phyloP scores from a whole-genome alignment of 2,797 vertebrate species.

The Adelosebastes latens region DNA sequence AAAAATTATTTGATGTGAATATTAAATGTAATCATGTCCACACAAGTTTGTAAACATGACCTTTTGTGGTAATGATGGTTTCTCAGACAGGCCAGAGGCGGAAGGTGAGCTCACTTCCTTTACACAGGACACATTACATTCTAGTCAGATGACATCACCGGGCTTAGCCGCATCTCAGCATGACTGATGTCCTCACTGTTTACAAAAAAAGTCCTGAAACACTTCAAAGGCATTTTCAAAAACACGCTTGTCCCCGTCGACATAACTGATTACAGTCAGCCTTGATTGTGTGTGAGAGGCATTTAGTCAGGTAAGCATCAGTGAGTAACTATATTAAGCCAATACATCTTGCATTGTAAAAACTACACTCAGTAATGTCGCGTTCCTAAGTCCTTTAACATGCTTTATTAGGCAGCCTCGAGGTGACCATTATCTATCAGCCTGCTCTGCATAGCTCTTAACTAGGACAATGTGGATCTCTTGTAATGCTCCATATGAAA shows the following conservation, averaged over 20 bases:
- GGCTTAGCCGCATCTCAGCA: constrained; percentile 40
- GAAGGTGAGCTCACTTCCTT: constrained; percentile 60
- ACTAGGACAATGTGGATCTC: constrained; percentile 81
- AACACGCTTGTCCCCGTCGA: constrained; percentile 57
- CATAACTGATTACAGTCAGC: constrained; percentile 90
- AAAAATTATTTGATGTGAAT: not conserved
- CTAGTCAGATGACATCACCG: constrained; percentile 67
- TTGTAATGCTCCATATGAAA: constrained; percentile 85
- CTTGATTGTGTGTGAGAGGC: constrained; percentile 91
- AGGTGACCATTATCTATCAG: constrained; percentile 97
- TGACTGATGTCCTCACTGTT: constrained; percentile 67
- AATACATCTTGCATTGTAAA: constrained; percentile 99
- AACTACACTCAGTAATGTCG: constrained; percentile 96
- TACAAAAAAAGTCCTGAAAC: constrained; percentile 66
- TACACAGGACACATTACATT: constrained; percentile 47
- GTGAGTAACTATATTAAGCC: constrained; percentile 98
- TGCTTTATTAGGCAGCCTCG: constrained; percentile 99
- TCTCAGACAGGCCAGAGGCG: constrained; percentile 34
- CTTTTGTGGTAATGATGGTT: not conserved
- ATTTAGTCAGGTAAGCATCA: constrained; percentile 99
- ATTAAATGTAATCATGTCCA: not conserved
- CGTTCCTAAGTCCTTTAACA: constrained; percentile 93
- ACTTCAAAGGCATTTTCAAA: constrained; percentile 74
- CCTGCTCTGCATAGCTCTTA: constrained; percentile 89
- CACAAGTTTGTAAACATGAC: constrained; percentile 2